Base-by-base conservation (phyloP, 53 echinoderm and acorn worm genomes). In the Echinarachnius parma region DNA sequence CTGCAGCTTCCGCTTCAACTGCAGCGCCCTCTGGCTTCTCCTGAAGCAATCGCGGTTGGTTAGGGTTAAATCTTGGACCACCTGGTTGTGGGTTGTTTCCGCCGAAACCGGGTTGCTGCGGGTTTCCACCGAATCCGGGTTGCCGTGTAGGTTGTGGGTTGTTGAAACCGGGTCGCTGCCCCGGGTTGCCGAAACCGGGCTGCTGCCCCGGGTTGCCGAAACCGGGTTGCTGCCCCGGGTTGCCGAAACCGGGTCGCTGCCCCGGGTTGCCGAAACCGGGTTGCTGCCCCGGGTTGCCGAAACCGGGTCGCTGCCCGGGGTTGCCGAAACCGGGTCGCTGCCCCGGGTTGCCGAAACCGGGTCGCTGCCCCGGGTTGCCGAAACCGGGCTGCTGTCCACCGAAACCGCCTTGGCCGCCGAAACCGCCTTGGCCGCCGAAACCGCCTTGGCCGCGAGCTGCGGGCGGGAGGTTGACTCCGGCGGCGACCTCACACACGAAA, bases 401-500 rank as follows among this genome's bases (percentile, higher is more conserved):
- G 1, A 14, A 15, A 11, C 63, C 63, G 3, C 39, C 39, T 42
- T 27, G 63, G 11, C 18, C 13, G 21, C 63, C 39, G 24, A 23
- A 23, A 9, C 36, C 1, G 1, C 62, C 62, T 2, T 22, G 35
- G 13, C 42, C 46, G 65, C 28, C 46, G 28, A 66, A 21, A 18
- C 70, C 53, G 8, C 53, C 53, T 54, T 53, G 53, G 22, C 35
- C 32, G 7, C 57, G 26, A 7, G 26, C 27, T 4, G 39, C 74
- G 11, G 37, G 19, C 0, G 57, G 56, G 19, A 36, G 9, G 28
- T 28, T 72, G 2, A 16, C 2, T 2, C 74, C 74, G 3, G 57
- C 37, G 10, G 55, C 46, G 20, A 84, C 84, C 33, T 72, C 57
- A 59, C 84, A 84, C 15, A 48, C 67, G 35, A 84, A 63, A 22